Evolutionary conservation across 2,797 vertebrate species (phyloP), one percentile per base, ranked within the genome.

Genomic region (Rhinophrynus dorsalis): DNA sequence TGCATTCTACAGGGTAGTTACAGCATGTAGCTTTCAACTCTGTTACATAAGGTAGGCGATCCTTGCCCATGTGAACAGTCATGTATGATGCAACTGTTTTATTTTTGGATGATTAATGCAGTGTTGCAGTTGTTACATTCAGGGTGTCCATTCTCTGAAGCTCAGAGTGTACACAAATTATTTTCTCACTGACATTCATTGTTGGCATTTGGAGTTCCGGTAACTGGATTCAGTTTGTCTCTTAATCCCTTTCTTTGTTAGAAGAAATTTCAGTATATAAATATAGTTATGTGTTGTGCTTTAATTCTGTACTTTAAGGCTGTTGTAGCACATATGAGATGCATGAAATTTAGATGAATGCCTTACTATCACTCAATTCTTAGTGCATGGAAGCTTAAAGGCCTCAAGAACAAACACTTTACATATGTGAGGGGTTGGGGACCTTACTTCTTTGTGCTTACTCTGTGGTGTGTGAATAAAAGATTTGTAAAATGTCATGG

Each of bases 401-500:
- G 44, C 40, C 30, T 27, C 12, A 47, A 66, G 61, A 59, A 73
- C 61, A 73, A 66, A 42, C 54, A 66, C 60, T 66, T 65, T 65
- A 37, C 54, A 58, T 56, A 64, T 37, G 42, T 38, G 52, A 64
- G 60, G 68, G 52, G 42, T 40, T 55, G 68, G 56, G 52, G 68
- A 52, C 44, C 60, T 57, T 32, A 9, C 20, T 27, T 38, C 60
- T 57, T 72, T 72, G 68, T 57, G 33, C 29, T 58, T 72, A 32
- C 60, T 72, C 63, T 72, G 68, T 72, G 42, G 33, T 20, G 52
- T 58, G 60, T 65, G 60, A 65, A 73, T 66, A 32, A 73, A 59
- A 59, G 69, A 73, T 66, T 73, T 73, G 69, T 73, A 65, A 59
- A 66, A 73, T 72, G 68, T 65, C 68, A 72, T 72, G 68, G 52